Conservation (phyloP, 2,888 invertebrate genomes). For the Mythimna vitellina region DNA sequence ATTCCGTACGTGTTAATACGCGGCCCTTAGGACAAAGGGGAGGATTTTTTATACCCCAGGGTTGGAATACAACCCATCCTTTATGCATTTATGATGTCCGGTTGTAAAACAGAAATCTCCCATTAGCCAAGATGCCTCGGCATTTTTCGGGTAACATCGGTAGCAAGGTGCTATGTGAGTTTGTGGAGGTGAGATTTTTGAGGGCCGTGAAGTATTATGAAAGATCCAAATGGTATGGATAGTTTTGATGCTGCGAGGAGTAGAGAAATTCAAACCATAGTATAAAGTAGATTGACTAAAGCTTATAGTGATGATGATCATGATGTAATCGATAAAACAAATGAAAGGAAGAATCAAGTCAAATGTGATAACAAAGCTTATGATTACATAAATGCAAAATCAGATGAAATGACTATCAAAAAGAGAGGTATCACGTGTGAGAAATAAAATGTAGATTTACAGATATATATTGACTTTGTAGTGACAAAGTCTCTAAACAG, state of each 20-base stretch:
- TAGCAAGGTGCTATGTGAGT: slow-evolving; percentile 50
- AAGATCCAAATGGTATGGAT: not conserved
- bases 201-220: not conserved
- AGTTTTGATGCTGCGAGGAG: not conserved
- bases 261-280: not conserved
- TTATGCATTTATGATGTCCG: slow-evolving; percentile 81
- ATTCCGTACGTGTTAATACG: slow-evolving; percentile 78
- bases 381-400: too few relatives aligned
- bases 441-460: not conserved
- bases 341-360: not conserved
- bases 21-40: slow-evolving; percentile 78
- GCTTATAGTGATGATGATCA: not conserved
- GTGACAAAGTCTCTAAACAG: not conserved
- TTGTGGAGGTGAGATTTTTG: slow-evolving; percentile 17
- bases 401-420: too few relatives aligned
- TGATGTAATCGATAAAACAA: not conserved
- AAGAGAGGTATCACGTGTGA: too few relatives aligned
- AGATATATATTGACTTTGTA: too few relatives aligned
- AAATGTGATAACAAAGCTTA: too few relatives aligned
- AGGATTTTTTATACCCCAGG: slow-evolving; percentile 68
- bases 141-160: slow-evolving; percentile 52
- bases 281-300: too few relatives aligned
- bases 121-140: slow-evolving; percentile 69
- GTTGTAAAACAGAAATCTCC: slow-evolving; percentile 74
- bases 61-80: slow-evolving; percentile 68